Percentiles rank a stretch among this genome's conserved stretches.
Conservation (phyloP, 1,140 invertebrate species). For the Saxidomus purpurata region DNA sequence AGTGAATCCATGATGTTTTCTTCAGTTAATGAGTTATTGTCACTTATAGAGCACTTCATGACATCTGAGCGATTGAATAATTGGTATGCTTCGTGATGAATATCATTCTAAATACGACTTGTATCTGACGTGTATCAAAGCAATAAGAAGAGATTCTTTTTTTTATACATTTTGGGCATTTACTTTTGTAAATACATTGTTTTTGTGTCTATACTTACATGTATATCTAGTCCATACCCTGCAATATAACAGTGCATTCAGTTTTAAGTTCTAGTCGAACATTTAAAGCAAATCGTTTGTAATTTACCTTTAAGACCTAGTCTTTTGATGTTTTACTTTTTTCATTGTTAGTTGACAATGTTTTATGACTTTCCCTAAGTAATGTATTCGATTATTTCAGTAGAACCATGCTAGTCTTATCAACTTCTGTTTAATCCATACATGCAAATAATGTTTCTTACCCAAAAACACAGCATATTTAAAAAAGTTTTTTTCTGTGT, state of each 20-base stretch:
- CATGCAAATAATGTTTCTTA: no score
- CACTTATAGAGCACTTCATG: neutral
- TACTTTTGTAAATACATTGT: neutral
- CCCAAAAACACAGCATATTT: no score
- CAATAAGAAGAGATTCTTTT: conserved; percentile 10
- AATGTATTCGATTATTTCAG: no score
- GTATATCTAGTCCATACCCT: neutral
- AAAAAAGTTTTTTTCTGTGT: no score
- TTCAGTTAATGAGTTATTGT: neutral
- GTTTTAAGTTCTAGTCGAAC: neutral
- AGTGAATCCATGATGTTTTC: neutral
- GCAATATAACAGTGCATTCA: conserved; percentile 4
- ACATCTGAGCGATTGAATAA: neutral
- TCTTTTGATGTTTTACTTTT: no score
- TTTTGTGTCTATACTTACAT: neutral
- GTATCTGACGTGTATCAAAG: conserved; percentile 5
- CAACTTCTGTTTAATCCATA: no score
- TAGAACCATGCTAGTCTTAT: no score
- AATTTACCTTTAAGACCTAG: no score
- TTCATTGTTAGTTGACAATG: no score
- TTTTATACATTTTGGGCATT: neutral
- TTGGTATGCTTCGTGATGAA: neutral
- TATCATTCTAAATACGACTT: neutral
- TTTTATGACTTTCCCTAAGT: no score
- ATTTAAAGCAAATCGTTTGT: no score